Base-by-base conservation (phyloP, 2,888 invertebrate genomes). In the Gymnoscelis rufifasciata region DNA sequence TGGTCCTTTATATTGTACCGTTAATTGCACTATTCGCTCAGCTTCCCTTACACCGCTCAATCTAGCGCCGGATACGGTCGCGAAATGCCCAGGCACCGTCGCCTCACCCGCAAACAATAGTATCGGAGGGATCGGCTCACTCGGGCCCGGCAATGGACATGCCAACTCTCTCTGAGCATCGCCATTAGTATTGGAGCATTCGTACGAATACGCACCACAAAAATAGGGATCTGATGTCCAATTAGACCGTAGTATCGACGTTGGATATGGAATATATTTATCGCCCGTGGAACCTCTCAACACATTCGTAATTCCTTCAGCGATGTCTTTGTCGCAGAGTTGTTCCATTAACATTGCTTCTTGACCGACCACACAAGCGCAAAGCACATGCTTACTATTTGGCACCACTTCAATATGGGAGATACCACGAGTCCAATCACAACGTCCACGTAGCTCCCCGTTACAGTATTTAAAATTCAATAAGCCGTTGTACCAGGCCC, bases 61-160 rank as follows among this genome's bases (percentile, higher is more conserved):
- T 43, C 93, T 87, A 0, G 95, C 95, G 0, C 94, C 95, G 53
- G 94, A 93, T 0, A 94, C 91, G 0, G 95, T 95, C 2, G 83
- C 93, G 61, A 90, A 93, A 52, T 93, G 93, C 0, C 92, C 91
- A 0, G 92, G 90, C 24, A 92, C 92, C 0, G 95, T 95, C 0
- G 95, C 95, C 73, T 95, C 95, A 0, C 95, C 95, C 10, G 95
- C 95, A 67, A 95, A 95, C 36, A 95, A 71, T 28, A 95, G 74
- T 35, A 92, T 90, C 0, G 94, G 94, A 0, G 92, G 90, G n/a
- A 90, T 77, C 0, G 92, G 89, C 28, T 81, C 81, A 50, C 89
- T 90, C 26, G 91, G 90, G 0, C 90, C 88, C 8, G 92, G 92
- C 27, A 94, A 68, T 0, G 94, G 94, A 57, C 89, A 89, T 0